Evolutionary conservation across 35 echinoderm and acorn worm species (phyloP).

Genomic region (Diadema setosum): DNA sequence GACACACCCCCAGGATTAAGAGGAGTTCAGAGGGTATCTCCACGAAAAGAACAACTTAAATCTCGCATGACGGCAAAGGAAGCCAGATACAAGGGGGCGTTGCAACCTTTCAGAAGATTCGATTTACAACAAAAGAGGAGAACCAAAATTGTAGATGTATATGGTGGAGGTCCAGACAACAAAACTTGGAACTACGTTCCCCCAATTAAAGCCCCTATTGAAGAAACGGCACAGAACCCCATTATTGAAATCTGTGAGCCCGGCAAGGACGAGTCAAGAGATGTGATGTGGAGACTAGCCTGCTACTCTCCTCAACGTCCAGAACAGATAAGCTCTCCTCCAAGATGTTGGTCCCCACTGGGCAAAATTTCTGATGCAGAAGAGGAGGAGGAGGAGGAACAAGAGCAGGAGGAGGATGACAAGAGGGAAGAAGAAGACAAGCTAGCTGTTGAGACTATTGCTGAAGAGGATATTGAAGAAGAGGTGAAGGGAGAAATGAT

Average conservation of each 20-base stretch:
- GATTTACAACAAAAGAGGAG: no score
- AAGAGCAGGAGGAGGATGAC: conserved; percentile 25
- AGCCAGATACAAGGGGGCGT: neutral
- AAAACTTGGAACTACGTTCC: conserved; percentile 21
- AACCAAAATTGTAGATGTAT: neutral
- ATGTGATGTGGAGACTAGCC: conserved; percentile 77
- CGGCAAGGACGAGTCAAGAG: conserved; percentile 34
- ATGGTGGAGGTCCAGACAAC: conserved; percentile 6
- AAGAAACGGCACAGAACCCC: neutral
- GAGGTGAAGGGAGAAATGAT: no score
- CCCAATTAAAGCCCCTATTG: neutral
- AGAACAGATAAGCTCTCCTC: conserved; percentile 36
- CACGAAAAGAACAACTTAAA: neutral
- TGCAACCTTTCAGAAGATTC: neutral
- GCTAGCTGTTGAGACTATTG: neutral
- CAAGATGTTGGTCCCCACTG: conserved; percentile 79
- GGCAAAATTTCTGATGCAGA: neutral
- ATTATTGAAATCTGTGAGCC: neutral
- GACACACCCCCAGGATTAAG: neutral
- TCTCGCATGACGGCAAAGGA: neutral
- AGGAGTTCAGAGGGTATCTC: neutral
- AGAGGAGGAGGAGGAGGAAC: conserved; percentile 5
- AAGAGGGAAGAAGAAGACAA: conserved; percentile 11
- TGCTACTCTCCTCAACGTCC: conserved; percentile 59
- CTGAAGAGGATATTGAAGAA: neutral